A percentile compares a stretch with the other conserved stretches of the same genome.
These are phyloP conservation scores for Syngnathus scovelli DNA, from an alignment of 2,113 vertebrate species.

Conservation along the genomic window DNA sequence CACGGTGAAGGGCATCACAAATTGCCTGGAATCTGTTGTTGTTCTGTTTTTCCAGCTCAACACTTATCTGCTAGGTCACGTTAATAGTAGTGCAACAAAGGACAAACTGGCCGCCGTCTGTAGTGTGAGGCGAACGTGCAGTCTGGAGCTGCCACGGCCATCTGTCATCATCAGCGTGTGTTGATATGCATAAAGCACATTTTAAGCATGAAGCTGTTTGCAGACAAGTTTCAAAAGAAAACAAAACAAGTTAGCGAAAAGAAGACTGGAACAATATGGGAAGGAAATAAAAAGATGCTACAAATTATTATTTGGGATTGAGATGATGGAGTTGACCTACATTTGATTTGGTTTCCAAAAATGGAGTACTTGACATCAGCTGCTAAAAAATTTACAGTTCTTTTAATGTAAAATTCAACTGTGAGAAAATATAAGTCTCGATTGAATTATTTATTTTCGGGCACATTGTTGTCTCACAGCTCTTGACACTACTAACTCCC, in stretches of 20 bases:
- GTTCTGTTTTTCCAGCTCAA: conserved; percentile 5
- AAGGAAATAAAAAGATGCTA: too few relatives aligned
- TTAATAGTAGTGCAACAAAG: neutral
- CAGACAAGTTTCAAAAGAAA: neutral
- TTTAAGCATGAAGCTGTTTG: neutral
- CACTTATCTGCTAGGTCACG: conserved; percentile 1
- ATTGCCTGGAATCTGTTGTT: conserved; percentile 9
- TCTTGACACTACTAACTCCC: too few relatives aligned
- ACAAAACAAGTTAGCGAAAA: too few relatives aligned
- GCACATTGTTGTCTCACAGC: too few relatives aligned
- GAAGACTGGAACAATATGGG: neutral
- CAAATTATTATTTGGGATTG: neutral
- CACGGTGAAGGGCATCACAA: neutral
- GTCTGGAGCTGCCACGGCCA: conserved; percentile 2
- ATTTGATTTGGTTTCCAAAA: too few relatives aligned
- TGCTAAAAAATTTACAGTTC: too few relatives aligned
- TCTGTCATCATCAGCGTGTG: conserved; percentile 4
- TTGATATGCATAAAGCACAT: neutral
- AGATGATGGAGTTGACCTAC: neutral
- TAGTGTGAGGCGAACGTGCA: neutral
- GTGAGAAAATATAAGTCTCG: too few relatives aligned
- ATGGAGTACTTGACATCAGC: too few relatives aligned
- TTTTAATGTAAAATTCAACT: too few relatives aligned
- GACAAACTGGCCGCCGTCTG: conserved; percentile 11
- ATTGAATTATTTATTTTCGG: too few relatives aligned